A percentile compares a stretch with the other conserved stretches of the same genome.
These are phyloP conservation scores for Cariama cristata DNA, from an alignment of 2,113 vertebrate genomes.

Conservation along the genomic window DNA sequence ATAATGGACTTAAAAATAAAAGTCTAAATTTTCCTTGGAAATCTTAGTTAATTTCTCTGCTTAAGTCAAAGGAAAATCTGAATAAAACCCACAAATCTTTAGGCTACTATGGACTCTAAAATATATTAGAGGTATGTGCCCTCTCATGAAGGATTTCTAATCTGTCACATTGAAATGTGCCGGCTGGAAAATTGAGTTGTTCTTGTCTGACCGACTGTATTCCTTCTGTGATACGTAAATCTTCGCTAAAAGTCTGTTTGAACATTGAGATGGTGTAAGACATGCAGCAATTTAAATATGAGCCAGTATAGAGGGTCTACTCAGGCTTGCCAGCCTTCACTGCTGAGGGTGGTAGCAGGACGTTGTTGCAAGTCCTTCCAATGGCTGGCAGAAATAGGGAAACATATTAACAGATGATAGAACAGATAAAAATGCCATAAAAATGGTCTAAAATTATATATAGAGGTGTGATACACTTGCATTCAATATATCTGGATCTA, in stretches of 20 bases:
- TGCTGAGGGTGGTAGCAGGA: not conserved
- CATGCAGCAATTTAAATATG: not conserved
- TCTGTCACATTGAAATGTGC: not conserved
- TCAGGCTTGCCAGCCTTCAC: not conserved
- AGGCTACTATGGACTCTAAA: not conserved
- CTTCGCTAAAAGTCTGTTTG: not conserved
- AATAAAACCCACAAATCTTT: not conserved
- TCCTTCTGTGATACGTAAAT: not conserved
- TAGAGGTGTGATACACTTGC: not conserved
- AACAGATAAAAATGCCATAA: not conserved
- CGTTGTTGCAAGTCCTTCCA: not conserved
- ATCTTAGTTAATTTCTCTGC: not conserved
- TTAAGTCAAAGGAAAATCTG: not conserved
- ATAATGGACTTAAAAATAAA: not conserved
- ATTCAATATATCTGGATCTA: not conserved
- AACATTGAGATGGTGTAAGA: not conserved
- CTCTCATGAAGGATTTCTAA: not conserved
- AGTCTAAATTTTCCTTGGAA: not conserved
- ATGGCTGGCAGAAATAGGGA: not conserved
- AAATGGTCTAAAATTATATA: not conserved
- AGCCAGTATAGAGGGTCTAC: not conserved
- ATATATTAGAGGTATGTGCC: not conserved
- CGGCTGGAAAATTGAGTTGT: not conserved
- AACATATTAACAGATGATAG: not conserved
- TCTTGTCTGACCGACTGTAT: not conserved